Base-by-base conservation (phyloP, 1,140 invertebrate species). In the Drosophila repleta region DNA sequence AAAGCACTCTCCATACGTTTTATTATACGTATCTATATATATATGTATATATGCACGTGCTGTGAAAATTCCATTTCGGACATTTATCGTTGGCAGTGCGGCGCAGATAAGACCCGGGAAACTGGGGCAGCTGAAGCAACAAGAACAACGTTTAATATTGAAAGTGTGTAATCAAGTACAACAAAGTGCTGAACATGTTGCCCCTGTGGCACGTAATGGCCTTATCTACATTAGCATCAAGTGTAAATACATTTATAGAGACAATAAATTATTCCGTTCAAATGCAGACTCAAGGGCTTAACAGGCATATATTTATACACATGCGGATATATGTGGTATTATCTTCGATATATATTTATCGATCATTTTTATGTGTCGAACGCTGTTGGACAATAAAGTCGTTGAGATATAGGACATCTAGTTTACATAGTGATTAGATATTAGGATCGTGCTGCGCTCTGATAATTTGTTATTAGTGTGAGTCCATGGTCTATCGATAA, bases 21-120 rank as follows among this genome's bases (percentile, higher is more conserved):
- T 15, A 41, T 41, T 43, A 10, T 17, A 17, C 7, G 21, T 13
- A 15, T 18, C 5, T 46, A 4, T 13, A 46, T 29, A 29, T 29
- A 24, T 24, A 26, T n/a, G 4, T 7, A 3, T 11, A 35, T 35
- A 35, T 35, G 32, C 11, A 35, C 13, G 13, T 39, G 52, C 17
- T 13, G 35, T 51, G 26, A 32, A 51, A 51, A 51, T 51, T 15
- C 48, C 48, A 10, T 26, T 10, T 21, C 7, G 37, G 32, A 57
- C 55, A 57, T 43, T 56, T 56, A 43, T 41, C 20, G 21, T n/a
- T 24, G 32, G 17, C 32, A 37, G 6, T 29, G 48, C 48, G 20
- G 13, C n/a, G 29, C 11, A 26, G 49, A 55, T 55, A 39, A 39
- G 48, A 29, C 7, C 48, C 26, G 24, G 21, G 4, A n/a, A 53